phyloP scores from a whole-genome alignment of 1,140 invertebrate genomes.

The Drosophila nasuta region DNA sequence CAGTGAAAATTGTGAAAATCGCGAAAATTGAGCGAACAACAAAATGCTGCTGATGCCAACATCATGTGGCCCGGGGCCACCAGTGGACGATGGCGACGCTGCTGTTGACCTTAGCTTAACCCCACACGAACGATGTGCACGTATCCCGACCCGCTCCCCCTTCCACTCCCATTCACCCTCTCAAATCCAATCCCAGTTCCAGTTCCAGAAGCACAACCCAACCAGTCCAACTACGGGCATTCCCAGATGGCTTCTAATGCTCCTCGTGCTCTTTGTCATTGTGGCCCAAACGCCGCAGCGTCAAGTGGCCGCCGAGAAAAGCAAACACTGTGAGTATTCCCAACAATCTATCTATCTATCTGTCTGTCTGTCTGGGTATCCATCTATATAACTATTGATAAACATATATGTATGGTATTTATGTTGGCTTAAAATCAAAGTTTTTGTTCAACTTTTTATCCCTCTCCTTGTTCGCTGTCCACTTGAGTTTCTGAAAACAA shows the following conservation, averaged over 20 bases:
- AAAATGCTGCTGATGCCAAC: slow-evolving; percentile 80
- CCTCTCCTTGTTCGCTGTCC: slow-evolving; percentile 28
- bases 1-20: slow-evolving; percentile 50
- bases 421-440: slow-evolving; percentile 38
- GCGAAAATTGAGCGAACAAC: slow-evolving; percentile 62
- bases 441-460: slow-evolving; percentile 31
- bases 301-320: slow-evolving; percentile 83
- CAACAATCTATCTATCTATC: slow-evolving; percentile 5
- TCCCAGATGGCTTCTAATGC: slow-evolving; percentile 81
- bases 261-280: slow-evolving; percentile 73
- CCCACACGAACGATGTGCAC: slow-evolving; percentile 15
- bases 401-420: slow-evolving; percentile 5
- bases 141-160: not conserved
- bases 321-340: slow-evolving; percentile 82
- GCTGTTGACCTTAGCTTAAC: slow-evolving; percentile 41
- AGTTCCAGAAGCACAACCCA: slow-evolving; percentile 3
- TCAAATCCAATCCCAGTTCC: not conserved
- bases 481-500: slow-evolving; percentile 41
- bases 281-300: slow-evolving; percentile 67
- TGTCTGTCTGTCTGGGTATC: slow-evolving; percentile 4
- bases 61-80: slow-evolving; percentile 82
- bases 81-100: slow-evolving; percentile 29
- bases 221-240: slow-evolving; percentile 44
- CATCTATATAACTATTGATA: slow-evolving; percentile 10
- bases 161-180: not conserved